A percentile compares a stretch with the other conserved stretches of the same genome.
Evolutionary conservation across 2,888 invertebrate genomes (phyloP).

Genomic region (Pterostichus madidus): DNA sequence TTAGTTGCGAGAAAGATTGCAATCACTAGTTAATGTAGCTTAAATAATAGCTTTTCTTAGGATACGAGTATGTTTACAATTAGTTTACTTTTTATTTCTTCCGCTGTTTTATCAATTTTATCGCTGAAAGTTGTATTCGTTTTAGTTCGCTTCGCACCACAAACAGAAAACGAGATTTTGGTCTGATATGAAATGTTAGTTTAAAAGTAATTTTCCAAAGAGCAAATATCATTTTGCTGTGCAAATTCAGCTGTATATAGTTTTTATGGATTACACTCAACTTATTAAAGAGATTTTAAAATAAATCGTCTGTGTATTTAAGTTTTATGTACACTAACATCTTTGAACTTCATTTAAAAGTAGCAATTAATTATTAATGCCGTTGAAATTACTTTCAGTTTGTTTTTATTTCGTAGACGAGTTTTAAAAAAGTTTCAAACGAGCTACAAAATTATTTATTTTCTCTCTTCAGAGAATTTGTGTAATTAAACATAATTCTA

Average conservation of each 20-base stretch:
- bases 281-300: conserved; percentile 35
- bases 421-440: conserved; percentile 35
- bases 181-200: conserved; percentile 10
- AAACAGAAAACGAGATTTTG: background rate
- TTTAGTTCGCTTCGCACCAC: conserved; percentile 2
- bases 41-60: conserved; percentile 39
- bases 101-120: conserved; percentile 20
- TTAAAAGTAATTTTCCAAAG: conserved; percentile 38
- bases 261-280: conserved; percentile 17
- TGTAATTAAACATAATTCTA: conserved; percentile 35
- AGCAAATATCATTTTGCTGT: conserved; percentile 47
- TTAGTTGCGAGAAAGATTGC: conserved; percentile 13
- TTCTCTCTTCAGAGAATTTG: conserved; percentile 28
- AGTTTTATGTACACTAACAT: conserved; percentile 29
- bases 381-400: conserved; percentile 20
- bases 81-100: conserved; percentile 34
- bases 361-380: conserved; percentile 38
- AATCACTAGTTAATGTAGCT: conserved; percentile 35
- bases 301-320: conserved; percentile 12
- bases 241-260: conserved; percentile 37
- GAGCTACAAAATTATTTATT: conserved; percentile 14
- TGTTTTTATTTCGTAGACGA: conserved; percentile 34
- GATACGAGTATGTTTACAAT: conserved; percentile 2
- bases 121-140: background rate
- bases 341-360: conserved; percentile 20